Evolutionary conservation across 2,113 vertebrate genomes (phyloP).

Genomic region (Alexandromys fortis): DNA sequence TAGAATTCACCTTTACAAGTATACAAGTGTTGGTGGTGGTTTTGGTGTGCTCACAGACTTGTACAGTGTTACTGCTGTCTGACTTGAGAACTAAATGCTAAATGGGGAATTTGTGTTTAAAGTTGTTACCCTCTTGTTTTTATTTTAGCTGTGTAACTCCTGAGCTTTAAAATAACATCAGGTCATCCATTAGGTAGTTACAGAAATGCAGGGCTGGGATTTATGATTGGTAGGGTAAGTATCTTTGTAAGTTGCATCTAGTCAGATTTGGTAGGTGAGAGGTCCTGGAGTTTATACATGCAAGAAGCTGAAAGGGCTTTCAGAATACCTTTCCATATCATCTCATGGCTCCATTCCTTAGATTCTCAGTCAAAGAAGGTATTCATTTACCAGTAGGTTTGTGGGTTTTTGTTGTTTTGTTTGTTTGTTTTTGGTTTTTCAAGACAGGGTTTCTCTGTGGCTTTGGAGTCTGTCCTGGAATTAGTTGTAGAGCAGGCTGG

Average conservation of each 20-base stretch:
- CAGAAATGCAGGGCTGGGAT: conserved; percentile 37
- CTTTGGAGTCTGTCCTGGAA: too few relatives aligned
- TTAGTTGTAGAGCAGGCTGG: too few relatives aligned
- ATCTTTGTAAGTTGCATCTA: conserved; percentile 26
- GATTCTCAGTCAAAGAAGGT: neutral
- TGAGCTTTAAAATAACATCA: conserved; percentile 36
- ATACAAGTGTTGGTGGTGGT: neutral
- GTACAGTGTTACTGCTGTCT: neutral
- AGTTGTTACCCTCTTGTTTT: neutral
- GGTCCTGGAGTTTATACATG: neutral
- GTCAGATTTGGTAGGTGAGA: conserved; percentile 35
- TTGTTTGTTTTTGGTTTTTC: neutral
- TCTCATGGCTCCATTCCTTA: neutral
- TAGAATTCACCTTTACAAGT: conserved; percentile 5
- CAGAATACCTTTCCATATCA: neutral
- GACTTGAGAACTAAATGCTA: conserved; percentile 3
- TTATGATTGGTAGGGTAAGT: neutral
- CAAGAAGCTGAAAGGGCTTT: conserved; percentile 22
- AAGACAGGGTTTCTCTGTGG: too few relatives aligned
- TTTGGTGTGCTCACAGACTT: neutral
- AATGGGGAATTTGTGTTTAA: conserved; percentile 48
- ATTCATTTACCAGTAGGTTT: neutral
- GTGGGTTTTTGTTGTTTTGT: neutral
- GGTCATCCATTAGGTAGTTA: neutral
- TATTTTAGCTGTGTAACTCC: conserved; percentile 42